These are phyloP conservation scores for Brachyptera risi DNA, from an alignment of 2,888 invertebrate species.

Conservation along the genomic window DNA sequence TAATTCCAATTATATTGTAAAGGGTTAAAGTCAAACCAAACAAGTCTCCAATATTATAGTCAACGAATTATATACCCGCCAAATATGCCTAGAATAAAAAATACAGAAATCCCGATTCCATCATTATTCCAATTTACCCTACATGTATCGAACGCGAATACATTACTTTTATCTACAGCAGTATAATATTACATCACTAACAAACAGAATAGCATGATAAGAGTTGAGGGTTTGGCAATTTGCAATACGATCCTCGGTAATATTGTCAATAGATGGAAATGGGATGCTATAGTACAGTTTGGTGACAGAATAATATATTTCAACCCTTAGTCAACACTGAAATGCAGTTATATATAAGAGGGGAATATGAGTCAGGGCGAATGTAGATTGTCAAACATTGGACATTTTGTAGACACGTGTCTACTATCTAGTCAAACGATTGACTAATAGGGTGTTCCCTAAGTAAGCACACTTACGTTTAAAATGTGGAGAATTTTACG, in stretches of 20 bases:
- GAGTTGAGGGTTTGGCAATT: no score
- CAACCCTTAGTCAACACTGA: slow-evolving; percentile 21
- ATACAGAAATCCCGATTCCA: no score
- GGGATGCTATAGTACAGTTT: background rate
- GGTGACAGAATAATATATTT: slow-evolving; percentile 9
- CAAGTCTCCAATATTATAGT: no score
- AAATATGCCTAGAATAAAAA: no score
- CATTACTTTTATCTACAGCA: no score
- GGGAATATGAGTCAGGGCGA: slow-evolving; percentile 10
- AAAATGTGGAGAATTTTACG: slow-evolving; percentile 11
- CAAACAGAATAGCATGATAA: no score
- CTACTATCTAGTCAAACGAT: background rate
- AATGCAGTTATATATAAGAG: background rate
- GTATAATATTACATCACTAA: no score
- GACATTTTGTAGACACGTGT: slow-evolving; percentile 10
- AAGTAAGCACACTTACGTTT: background rate
- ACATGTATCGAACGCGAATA: no score
- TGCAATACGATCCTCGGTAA: background rate
- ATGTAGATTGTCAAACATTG: background rate
- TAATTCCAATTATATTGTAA: no score
- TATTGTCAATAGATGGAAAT: slow-evolving; percentile 4
- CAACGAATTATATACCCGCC: no score
- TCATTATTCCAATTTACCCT: no score
- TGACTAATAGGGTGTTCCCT: slow-evolving; percentile 1
- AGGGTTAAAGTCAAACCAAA: no score